Percentiles rank a stretch among this genome's conserved stretches.
Conservation (phyloP, 2,888 invertebrate species). For the Orthosia cruda region DNA sequence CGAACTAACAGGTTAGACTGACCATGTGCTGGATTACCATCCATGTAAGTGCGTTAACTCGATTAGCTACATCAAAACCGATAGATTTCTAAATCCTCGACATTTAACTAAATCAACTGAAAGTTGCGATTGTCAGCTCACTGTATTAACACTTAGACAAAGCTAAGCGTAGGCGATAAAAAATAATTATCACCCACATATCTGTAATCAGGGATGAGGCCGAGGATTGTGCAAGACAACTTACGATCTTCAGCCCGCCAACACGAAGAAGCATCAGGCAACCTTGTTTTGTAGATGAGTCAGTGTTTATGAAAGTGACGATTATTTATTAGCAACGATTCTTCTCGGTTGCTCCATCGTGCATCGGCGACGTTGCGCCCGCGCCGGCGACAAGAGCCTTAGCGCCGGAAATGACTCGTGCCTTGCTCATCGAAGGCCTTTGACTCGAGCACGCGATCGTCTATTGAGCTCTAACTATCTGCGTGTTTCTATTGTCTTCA, state of each 20-base stretch:
- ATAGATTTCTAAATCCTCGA: conserved; percentile 23
- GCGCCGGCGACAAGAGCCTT: conserved; percentile 67
- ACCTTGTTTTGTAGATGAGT: conserved; percentile 82
- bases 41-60: background rate
- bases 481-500: conserved; percentile 64
- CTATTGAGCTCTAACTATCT: conserved; percentile 65
- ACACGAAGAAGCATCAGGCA: conserved; percentile 71
- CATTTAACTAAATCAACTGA: conserved; percentile 28
- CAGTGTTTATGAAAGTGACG: conserved; percentile 87
- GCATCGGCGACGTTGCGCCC: conserved; percentile 69
- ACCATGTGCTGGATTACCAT: conserved; percentile 13
- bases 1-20: conserved; percentile 2
- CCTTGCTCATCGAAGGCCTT: conserved; percentile 81
- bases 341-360: conserved; percentile 84
- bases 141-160: conserved; percentile 70
- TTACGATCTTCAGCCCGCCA: conserved; percentile 77
- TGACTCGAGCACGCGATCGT: conserved; percentile 79
- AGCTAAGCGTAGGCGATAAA: conserved; percentile 73
- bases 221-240: conserved; percentile 76
- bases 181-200: conserved; percentile 82
- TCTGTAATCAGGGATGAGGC: conserved; percentile 78
- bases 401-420: conserved; percentile 89
- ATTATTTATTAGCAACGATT: conserved; percentile 89
- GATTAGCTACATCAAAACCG: conserved; percentile 3
- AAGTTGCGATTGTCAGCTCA: conserved; percentile 48